A percentile compares a stretch with the other conserved stretches of the same genome.
Evolutionary conservation across 2,888 invertebrate species (phyloP).

Genomic region (Rotaria sp.): DNA sequence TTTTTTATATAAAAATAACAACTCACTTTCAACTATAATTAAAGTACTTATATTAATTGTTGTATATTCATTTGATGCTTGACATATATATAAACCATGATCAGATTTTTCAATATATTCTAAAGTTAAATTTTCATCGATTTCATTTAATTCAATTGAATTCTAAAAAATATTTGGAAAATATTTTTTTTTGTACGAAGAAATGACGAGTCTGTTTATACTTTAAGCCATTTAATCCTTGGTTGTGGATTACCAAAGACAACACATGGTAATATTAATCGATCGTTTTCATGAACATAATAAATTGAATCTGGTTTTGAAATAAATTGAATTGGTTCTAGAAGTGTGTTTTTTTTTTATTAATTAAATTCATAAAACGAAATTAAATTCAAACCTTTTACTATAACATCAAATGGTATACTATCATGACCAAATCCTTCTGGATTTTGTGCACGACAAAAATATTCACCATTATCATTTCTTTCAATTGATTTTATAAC

Average conservation of each 20-base stretch:
- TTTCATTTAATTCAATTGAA: background rate
- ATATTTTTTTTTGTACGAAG: background rate
- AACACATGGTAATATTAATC: background rate
- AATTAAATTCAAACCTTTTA: background rate
- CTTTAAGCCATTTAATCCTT: constrained; percentile 1
- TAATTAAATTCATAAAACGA: too few species aligned
- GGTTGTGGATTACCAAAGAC: background rate
- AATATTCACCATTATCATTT: background rate
- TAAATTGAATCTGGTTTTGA: constrained; percentile 3
- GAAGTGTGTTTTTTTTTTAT: background rate
- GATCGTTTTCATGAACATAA: background rate
- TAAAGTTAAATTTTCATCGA: background rate
- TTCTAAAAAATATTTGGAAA: background rate
- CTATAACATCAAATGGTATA: background rate
- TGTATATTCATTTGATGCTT: constrained; percentile 12
- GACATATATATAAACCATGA: constrained; percentile 15
- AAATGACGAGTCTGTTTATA: too few species aligned
- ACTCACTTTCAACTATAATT: constrained; percentile 6
- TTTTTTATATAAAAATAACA: background rate
- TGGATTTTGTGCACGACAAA: constrained; percentile 22
- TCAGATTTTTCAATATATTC: background rate
- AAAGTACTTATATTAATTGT: background rate
- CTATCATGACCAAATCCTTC: background rate
- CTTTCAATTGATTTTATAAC: background rate
- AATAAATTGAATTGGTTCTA: constrained; percentile 19